phyloP scores from a whole-genome alignment of 1,140 invertebrate species.

The Anthonomus grandis region DNA sequence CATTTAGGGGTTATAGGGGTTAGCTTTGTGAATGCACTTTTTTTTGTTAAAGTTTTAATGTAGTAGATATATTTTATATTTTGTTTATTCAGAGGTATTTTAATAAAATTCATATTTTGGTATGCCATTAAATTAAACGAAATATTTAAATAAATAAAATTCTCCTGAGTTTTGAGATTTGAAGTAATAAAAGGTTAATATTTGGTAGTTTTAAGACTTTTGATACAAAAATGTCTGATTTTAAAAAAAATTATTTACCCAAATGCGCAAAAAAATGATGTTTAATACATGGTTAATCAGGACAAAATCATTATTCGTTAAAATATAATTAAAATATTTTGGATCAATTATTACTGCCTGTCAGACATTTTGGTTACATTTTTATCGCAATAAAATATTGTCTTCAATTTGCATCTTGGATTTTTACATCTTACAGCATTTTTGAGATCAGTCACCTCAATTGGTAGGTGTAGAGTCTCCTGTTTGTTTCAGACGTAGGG shows the following conservation, averaged over 20 bases:
- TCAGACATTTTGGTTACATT: conserved; percentile 2
- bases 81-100: too few species aligned
- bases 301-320: conserved; percentile 2
- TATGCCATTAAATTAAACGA: too few species aligned
- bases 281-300: conserved; percentile 3
- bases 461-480: conserved; percentile 2
- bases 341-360: neutral
- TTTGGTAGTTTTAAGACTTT: neutral
- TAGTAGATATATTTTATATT: too few species aligned
- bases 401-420: conserved; percentile 10
- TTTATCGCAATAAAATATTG: conserved; percentile 4
- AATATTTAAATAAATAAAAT: too few species aligned
- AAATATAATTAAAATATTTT: conserved; percentile 2
- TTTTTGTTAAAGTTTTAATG: too few species aligned
- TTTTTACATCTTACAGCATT: conserved; percentile 11
- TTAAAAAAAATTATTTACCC: neutral
- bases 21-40: too few species aligned
- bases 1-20: too few species aligned
- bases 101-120: too few species aligned
- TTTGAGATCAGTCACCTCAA: conserved; percentile 11
- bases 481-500: conserved; percentile 6
- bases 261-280: conserved; percentile 8
- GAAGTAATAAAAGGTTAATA: neutral
- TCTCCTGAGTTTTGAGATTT: neutral
- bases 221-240: conserved; percentile 2